A percentile compares a stretch with the other conserved stretches of the same genome.
Evolutionary conservation across 1,140 invertebrate genomes (phyloP).

Genomic region (Amyelois transitella): DNA sequence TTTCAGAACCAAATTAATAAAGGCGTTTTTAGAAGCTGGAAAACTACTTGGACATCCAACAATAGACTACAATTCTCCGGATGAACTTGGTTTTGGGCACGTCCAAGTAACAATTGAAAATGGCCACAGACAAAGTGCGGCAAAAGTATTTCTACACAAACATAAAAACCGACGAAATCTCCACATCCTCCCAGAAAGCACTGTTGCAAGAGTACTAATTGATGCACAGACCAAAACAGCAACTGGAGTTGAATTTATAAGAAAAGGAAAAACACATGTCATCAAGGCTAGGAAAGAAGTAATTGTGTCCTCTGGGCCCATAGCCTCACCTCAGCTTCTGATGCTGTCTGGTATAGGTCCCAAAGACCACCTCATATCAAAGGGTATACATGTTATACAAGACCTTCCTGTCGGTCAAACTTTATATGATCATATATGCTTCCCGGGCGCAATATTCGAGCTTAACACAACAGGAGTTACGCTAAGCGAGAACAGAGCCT

Average conservation of each 20-base stretch:
- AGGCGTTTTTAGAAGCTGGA: conserved; percentile 76
- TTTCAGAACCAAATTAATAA: conserved; percentile 69
- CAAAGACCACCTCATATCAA: conserved; percentile 68
- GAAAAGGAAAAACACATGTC: conserved; percentile 49
- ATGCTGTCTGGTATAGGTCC: conserved; percentile 82
- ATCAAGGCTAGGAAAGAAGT: conserved; percentile 75
- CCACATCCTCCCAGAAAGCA: conserved; percentile 75
- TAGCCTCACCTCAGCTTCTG: conserved; percentile 78
- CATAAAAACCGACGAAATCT: conserved; percentile 79
- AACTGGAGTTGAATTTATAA: conserved; percentile 78
- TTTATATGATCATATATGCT: conserved; percentile 77
- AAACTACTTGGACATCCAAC: conserved; percentile 72
- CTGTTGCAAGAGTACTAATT: conserved; percentile 79
- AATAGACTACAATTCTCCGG: conserved; percentile 71
- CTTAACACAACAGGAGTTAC: conserved; percentile 69
- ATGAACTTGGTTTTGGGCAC: conserved; percentile 74
- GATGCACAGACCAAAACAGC: conserved; percentile 77
- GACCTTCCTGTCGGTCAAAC: conserved; percentile 77
- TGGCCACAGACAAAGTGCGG: conserved; percentile 74
- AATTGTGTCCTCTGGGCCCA: conserved; percentile 76
- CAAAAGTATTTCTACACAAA: conserved; percentile 75
- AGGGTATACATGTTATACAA: conserved; percentile 69
- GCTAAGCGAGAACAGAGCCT: conserved; percentile 40
- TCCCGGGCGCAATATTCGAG: conserved; percentile 78
- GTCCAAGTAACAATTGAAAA: conserved; percentile 78